Conservation (phyloP, 2,888 invertebrate species). For the Rhimphoctona megacephalus region DNA sequence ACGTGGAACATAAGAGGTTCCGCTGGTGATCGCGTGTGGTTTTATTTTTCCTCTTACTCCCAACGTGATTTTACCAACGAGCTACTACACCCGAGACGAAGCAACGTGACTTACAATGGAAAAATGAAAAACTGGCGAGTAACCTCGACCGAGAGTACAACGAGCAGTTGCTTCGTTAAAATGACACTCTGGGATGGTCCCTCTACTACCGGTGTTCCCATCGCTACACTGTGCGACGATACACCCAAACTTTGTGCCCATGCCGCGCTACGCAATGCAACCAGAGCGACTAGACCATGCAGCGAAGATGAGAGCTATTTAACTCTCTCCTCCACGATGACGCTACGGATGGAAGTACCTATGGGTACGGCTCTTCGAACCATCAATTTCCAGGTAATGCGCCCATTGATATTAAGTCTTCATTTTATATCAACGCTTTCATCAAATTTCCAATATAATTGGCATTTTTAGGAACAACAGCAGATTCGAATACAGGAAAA, state of each 20-base stretch:
- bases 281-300: conserved; percentile 92
- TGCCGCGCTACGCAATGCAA: conserved; percentile 90
- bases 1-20: conserved; percentile 94
- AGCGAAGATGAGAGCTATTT: conserved; percentile 93
- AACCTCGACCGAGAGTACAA: neutral
- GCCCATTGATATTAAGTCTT: neutral
- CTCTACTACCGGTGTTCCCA: conserved; percentile 78
- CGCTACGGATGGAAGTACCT: conserved; percentile 80
- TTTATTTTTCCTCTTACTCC: conserved; percentile 94
- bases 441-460: neutral
- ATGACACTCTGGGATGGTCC: conserved; percentile 82
- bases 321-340: conserved; percentile 84
- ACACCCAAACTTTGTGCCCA: conserved; percentile 94
- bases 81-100: conserved; percentile 63
- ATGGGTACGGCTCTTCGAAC: conserved; percentile 92
- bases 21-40: conserved; percentile 93
- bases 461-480: neutral
- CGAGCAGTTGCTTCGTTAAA: conserved; percentile 76
- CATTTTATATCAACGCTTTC: neutral
- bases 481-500: neutral
- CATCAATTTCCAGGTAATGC: conserved; percentile 83
- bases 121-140: conserved; percentile 63
- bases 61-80: conserved; percentile 89
- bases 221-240: conserved; percentile 85
- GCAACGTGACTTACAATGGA: conserved; percentile 82